phyloP scores from a whole-genome alignment of 2,113 vertebrate species.

The Thryonomys swinderianus region DNA sequence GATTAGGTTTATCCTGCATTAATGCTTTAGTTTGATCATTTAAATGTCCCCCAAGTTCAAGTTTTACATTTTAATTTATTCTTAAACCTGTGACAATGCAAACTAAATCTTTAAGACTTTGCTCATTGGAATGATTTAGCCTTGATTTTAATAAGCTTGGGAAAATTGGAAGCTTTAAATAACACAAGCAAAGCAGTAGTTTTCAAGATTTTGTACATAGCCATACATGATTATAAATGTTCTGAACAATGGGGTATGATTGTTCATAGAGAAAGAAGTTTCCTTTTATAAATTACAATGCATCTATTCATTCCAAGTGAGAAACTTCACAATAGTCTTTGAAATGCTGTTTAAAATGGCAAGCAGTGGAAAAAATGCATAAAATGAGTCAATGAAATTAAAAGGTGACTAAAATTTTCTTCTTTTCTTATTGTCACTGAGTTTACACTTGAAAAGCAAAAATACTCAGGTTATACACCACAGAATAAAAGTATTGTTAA shows the following conservation, averaged over 20 bases:
- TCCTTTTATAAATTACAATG: slow-evolving; percentile 67
- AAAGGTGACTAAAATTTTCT: slow-evolving; percentile 57
- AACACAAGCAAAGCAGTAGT: slow-evolving; percentile 69
- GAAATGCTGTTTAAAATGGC: slow-evolving; percentile 55
- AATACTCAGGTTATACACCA: neutral
- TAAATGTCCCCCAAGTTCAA: slow-evolving; percentile 74
- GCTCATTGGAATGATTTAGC: slow-evolving; percentile 68
- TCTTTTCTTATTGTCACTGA: slow-evolving; percentile 58
- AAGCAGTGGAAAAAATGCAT: neutral
- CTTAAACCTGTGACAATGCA: slow-evolving; percentile 64
- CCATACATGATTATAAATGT: slow-evolving; percentile 67
- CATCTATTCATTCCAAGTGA: slow-evolving; percentile 63
- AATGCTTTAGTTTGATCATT: slow-evolving; percentile 74
- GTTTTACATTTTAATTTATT: slow-evolving; percentile 80
- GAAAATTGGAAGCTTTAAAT: slow-evolving; percentile 77
- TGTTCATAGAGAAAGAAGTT: slow-evolving; percentile 60
- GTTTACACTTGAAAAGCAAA: neutral
- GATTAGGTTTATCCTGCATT: slow-evolving; percentile 74
- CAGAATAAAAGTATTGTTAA: neutral
- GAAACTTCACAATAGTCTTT: slow-evolving; percentile 61
- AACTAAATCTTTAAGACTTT: slow-evolving; percentile 78
- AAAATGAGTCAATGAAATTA: slow-evolving; percentile 72
- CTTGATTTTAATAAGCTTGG: slow-evolving; percentile 78
- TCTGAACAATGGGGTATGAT: slow-evolving; percentile 65
- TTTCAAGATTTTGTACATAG: slow-evolving; percentile 63